Conservation (phyloP, 2,797 vertebrate species). For the Gobio occitaniae region DNA sequence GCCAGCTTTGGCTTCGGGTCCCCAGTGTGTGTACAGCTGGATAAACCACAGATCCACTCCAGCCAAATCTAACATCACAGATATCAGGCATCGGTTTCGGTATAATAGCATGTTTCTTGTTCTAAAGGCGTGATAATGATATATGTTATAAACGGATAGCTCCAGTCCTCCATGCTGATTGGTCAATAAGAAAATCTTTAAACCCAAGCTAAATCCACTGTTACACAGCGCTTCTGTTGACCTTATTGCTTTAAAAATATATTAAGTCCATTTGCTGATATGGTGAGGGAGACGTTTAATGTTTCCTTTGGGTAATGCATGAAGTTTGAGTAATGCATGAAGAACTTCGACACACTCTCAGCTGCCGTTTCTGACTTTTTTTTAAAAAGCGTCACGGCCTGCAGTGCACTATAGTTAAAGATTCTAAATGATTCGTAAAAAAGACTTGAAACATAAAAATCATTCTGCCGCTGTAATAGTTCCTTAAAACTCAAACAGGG, state of each 20-base stretch:
- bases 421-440: slow-evolving; percentile 29
- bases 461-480: slow-evolving; percentile 13
- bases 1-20: slow-evolving; percentile 35
- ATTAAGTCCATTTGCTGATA: slow-evolving; percentile 3
- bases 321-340: slow-evolving; percentile 7
- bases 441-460: slow-evolving; percentile 33
- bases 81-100: slow-evolving; percentile 17
- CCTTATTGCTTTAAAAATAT: background rate
- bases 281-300: background rate
- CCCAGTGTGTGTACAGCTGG: slow-evolving; percentile 52
- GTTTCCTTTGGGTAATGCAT: background rate
- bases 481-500: slow-evolving; percentile 40
- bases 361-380: background rate
- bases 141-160: background rate
- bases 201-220: background rate
- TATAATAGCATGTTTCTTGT: slow-evolving; percentile 3
- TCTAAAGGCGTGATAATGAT: slow-evolving; percentile 1
- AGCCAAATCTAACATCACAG: slow-evolving; percentile 45
- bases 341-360: background rate
- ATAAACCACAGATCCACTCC: slow-evolving; percentile 40
- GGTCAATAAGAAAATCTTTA: background rate
- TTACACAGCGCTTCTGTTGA: background rate
- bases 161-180: background rate
- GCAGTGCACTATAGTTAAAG: background rate
- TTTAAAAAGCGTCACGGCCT: background rate